Conservation (phyloP, 1,140 invertebrate species). For the Ceratosolen fusciceps region DNA sequence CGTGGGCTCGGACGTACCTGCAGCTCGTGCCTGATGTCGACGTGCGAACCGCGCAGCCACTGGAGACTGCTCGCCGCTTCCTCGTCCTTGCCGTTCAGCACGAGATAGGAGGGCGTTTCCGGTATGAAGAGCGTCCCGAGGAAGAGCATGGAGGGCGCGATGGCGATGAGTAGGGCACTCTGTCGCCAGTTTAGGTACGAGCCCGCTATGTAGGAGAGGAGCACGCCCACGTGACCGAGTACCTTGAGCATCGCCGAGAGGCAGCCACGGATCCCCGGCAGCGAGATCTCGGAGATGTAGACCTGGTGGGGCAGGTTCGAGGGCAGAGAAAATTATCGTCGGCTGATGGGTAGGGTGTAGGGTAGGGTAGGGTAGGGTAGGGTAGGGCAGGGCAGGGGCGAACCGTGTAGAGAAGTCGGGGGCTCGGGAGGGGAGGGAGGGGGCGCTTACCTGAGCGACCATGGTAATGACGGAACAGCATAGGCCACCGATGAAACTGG, state of each 20-base stretch:
- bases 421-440: too few relatives aligned
- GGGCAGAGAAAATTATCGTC: too few relatives aligned
- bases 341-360: too few relatives aligned
- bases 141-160: constrained; percentile 81
- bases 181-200: constrained; percentile 86
- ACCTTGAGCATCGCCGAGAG: constrained; percentile 89
- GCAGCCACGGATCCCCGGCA: constrained; percentile 86
- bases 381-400: too few relatives aligned
- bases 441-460: constrained; percentile 78
- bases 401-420: too few relatives aligned
- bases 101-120: constrained; percentile 86
- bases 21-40: constrained; percentile 81
- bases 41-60: constrained; percentile 82
- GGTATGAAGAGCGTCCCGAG: constrained; percentile 81
- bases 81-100: constrained; percentile 80
- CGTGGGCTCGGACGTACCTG: constrained; percentile 57
- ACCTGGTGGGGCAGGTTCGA: constrained; percentile 77
- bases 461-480: constrained; percentile 85
- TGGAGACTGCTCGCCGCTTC: constrained; percentile 83
- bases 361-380: too few relatives aligned
- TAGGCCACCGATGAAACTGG: constrained; percentile 84
- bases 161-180: constrained; percentile 81
- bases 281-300: constrained; percentile 92
- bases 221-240: constrained; percentile 86
- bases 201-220: constrained; percentile 85